Base-by-base conservation (phyloP, 2,113 vertebrate genomes). In the Okapia johnstoni region DNA sequence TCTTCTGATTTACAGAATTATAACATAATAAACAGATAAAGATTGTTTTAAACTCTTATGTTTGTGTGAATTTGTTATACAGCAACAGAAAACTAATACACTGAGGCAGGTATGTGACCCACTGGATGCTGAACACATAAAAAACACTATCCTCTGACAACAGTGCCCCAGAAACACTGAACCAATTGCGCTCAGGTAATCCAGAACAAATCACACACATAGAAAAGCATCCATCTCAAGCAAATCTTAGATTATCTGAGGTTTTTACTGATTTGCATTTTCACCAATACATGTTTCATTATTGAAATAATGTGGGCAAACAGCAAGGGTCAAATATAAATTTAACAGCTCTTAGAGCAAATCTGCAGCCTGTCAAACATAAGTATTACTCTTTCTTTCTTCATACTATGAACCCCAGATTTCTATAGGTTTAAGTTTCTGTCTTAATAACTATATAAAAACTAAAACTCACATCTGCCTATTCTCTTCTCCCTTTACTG, bases 301-400 rank as follows among this genome's bases (percentile, higher is more conserved):
- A 84, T 40, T 90, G 50, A 94, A 90, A 57, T 84, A 19, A 81
- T 46, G 50, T 30, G 14, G 11, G 28, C 36, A 87, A 88, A 93
- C 3, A 91, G 21, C 57, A 84, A 76, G 88, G 33, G 55, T 48
- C 21, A 85, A 94, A 30, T 54, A 90, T 58, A 85, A 81, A 54
- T 88, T 87, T 7, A 88, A 57, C n/a, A 95, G 33, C 15, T 50
- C 19, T 85, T 81, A 88, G 0, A 76, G 13, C 14, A 80, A 90
- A 76, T 81, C 60, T 87, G 30, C 11, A 77, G 57, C 9, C 26
- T 66, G 2, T 30, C 85, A 48, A 48, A 58, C 33, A 2, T 46
- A 92, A 87, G 21, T 77, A 11, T 92, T 40, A 85, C 12, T 92
- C 46, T 54, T 95, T 92, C 57, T 81, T 96, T 88, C 81, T 92